These are phyloP conservation scores for Bergia puertoricense DNA, from an alignment of 92 coral and sea anemone genomes.

Conservation along the genomic window DNA sequence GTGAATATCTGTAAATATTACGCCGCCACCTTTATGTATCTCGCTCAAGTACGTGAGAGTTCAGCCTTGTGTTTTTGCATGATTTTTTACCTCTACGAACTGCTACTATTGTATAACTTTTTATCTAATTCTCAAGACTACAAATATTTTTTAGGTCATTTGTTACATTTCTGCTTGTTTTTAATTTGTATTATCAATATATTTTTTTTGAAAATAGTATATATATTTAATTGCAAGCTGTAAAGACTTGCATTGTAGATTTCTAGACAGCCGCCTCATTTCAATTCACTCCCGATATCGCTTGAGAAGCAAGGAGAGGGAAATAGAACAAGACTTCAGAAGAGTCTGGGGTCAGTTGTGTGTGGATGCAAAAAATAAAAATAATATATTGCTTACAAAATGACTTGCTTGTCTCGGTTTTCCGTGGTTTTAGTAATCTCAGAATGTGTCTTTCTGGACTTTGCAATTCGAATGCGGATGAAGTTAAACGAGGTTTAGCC, in stretches of 20 bases:
- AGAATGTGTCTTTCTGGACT: not conserved
- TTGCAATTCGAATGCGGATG: too few species aligned
- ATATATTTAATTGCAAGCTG: slow-evolving; percentile 12
- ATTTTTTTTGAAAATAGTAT: not conserved
- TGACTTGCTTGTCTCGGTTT: not conserved
- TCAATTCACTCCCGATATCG: not conserved
- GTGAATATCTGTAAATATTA: not conserved
- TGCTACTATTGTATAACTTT: too few species aligned
- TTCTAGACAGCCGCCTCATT: not conserved
- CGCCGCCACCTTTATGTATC: not conserved
- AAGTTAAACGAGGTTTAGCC: too few species aligned
- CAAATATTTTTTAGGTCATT: too few species aligned
- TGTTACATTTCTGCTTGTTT: not conserved
- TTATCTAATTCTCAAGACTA: too few species aligned
- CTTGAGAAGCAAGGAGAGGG: slow-evolving; percentile 5
- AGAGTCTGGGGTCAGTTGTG: not conserved
- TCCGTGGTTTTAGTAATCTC: not conserved
- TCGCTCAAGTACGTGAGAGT: not conserved
- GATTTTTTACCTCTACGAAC: too few species aligned
- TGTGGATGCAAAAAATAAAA: not conserved
- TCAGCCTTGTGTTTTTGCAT: too few species aligned
- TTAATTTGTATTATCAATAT: not conserved
- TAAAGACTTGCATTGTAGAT: slow-evolving; percentile 1
- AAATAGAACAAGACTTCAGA: not conserved
- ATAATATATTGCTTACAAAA: slow-evolving; percentile 16